Evolutionary conservation across 2,113 vertebrate genomes (phyloP).

Genomic region (Salvelinus namaycush): DNA sequence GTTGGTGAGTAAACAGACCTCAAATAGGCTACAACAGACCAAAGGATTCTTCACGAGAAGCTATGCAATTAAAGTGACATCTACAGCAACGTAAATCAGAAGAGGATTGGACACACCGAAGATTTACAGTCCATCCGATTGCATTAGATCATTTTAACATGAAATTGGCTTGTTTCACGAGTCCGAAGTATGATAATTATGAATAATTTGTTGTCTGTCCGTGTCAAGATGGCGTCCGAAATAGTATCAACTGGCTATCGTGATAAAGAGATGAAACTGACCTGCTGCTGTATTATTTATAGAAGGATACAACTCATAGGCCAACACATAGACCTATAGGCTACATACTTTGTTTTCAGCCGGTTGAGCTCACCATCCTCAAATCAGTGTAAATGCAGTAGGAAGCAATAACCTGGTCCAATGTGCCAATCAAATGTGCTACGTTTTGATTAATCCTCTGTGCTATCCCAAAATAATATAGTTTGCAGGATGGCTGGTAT

Average conservation of each 20-base stretch:
- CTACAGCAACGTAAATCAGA: constrained; percentile 10
- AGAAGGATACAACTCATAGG: too few relatives aligned
- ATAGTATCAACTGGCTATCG: constrained; percentile 47
- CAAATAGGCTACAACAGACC: too few relatives aligned
- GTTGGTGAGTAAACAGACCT: background rate
- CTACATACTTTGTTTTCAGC: too few relatives aligned
- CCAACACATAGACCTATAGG: too few relatives aligned
- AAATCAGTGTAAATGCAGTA: too few relatives aligned
- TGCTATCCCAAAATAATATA: too few relatives aligned
- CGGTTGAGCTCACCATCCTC: too few relatives aligned
- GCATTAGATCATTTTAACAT: constrained; percentile 31
- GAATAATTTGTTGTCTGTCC: constrained; percentile 61
- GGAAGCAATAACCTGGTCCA: too few relatives aligned
- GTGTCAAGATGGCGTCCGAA: constrained; percentile 67
- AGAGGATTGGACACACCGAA: constrained; percentile 14
- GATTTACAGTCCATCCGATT: constrained; percentile 26
- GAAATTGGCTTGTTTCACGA: constrained; percentile 34
- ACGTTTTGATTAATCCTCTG: too few relatives aligned
- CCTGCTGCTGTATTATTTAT: constrained; percentile 32
- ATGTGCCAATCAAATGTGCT: too few relatives aligned
- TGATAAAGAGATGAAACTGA: constrained; percentile 55
- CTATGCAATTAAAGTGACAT: constrained; percentile 19
- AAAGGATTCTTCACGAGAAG: background rate
- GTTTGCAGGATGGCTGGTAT: background rate
- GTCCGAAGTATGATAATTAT: constrained; percentile 49